Evolutionary conservation across 1,140 invertebrate genomes (phyloP).

Genomic region (Sarcophaga bullata): DNA sequence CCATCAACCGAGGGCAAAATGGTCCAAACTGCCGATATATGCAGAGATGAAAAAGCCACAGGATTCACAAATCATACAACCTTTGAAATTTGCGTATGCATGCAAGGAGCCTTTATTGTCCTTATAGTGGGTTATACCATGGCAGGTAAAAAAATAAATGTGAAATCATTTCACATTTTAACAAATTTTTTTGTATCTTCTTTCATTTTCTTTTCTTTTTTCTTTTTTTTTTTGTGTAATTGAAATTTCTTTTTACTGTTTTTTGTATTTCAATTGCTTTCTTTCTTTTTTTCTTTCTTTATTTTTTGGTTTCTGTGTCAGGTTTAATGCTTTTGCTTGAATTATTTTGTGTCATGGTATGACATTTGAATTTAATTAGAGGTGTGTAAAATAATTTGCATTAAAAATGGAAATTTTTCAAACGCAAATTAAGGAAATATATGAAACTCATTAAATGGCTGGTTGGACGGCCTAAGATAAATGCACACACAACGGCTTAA

Average conservation of each 20-base stretch:
- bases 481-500: no score
- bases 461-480: not conserved
- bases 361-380: conserved; percentile 31
- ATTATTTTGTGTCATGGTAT: conserved; percentile 33
- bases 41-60: conserved; percentile 35
- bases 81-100: conserved; percentile 73
- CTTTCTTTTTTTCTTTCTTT: no score
- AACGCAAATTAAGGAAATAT: not conserved
- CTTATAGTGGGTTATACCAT: conserved; percentile 69
- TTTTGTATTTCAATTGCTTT: conserved; percentile 28
- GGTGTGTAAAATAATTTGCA: conserved; percentile 39
- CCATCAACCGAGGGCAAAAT: conserved; percentile 46
- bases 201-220: not conserved
- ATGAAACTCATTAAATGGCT: not conserved
- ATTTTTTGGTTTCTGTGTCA: conserved; percentile 18
- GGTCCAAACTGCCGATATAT: conserved; percentile 47
- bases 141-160: conserved; percentile 56
- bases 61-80: conserved; percentile 66
- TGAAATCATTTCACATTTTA: not conserved
- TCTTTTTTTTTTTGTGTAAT: not conserved
- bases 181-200: not conserved
- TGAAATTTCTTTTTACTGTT: not conserved
- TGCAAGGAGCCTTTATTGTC: conserved; percentile 75
- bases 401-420: not conserved
- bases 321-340: conserved; percentile 29